Evolutionary conservation across 2,113 vertebrate species (phyloP), one percentile per base, ranked within the genome.

Genomic region (Podiceps cristatus): DNA sequence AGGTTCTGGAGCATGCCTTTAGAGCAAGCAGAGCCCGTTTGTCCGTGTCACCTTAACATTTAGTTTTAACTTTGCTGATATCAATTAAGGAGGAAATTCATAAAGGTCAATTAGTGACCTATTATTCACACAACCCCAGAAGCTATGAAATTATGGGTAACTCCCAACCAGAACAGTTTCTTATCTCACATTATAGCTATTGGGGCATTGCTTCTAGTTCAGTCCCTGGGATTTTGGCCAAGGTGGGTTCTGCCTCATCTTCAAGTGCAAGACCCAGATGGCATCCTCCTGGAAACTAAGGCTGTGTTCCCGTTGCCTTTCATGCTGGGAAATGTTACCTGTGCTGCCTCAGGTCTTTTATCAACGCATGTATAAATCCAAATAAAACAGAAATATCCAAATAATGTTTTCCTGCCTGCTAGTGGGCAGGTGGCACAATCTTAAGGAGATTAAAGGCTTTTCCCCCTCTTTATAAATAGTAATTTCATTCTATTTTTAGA

Each of bases 401-500:
- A 80, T 64, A 85, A 90, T 56, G 50, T 56, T 94, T 94, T 67
- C 76, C 64, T 84, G 44, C 64, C 69, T 92, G 45, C 66, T 76
- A 12, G 95, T 71, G 86, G 86, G 83, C 91, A 96, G 93, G 94
- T 95, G 88, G 91, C 75, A 83, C 83, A 91, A 94, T 94, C 93
- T 95, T 91, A 76, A 91, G 22, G 62, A 47, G 90, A 94, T 97
- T 92, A 96, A 94, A 93, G 74, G 93, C 85, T 96, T 95, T 85
- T 8, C 7, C 25, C 31, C 19, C 19, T 82, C 78, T 86, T 83
- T 13, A 67, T 64, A 50, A 81, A 67, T 1, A 94, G 78, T 11
- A 2, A 84, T 89, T 91, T 86, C 10, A 11, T 80, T 93, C 80
- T 94, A 66, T 86, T 92, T 96, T 95, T 95, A 94, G 74, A 86